Evolutionary conservation across 1,140 invertebrate species (phyloP).

Genomic region (Euwallacea similis): DNA sequence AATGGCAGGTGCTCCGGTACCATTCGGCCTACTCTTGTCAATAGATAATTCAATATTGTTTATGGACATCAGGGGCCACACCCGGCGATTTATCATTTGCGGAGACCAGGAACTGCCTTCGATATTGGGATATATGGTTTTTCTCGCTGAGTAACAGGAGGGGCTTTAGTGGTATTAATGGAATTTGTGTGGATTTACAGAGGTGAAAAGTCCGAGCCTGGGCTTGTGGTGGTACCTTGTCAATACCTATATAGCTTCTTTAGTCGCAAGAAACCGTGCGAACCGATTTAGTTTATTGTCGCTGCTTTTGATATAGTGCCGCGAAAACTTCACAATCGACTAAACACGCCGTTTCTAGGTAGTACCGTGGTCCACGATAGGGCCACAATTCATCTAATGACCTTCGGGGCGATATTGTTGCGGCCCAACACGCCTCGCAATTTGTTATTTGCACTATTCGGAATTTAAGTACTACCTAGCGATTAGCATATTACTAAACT

Average conservation of each 20-base stretch:
- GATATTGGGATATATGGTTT: conserved; percentile 23
- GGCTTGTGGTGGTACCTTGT: not conserved
- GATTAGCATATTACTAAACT: conserved; percentile 22
- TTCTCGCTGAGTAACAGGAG: not conserved
- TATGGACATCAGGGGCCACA: conserved; percentile 38
- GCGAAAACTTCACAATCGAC: conserved; percentile 36
- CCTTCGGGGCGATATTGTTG: conserved; percentile 9
- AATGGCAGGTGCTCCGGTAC: conserved; percentile 43
- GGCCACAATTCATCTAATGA: conserved; percentile 24
- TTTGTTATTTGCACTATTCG: conserved; percentile 22
- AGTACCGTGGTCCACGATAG: conserved; percentile 16
- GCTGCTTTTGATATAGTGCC: conserved; percentile 28
- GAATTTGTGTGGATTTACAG: not conserved
- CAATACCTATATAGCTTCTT: conserved; percentile 22
- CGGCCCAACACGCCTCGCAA: conserved; percentile 13
- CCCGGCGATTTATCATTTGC: conserved; percentile 39
- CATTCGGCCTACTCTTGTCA: conserved; percentile 45
- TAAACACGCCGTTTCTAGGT: conserved; percentile 29
- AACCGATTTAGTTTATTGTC: conserved; percentile 35
- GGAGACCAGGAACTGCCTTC: conserved; percentile 35
- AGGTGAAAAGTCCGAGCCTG: not conserved
- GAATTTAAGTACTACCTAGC: conserved; percentile 15
- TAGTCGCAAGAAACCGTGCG: conserved; percentile 22
- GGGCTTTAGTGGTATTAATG: not conserved
- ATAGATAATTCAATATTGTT: conserved; percentile 45